Evolutionary conservation across 30 jellyfish, hydroid and myxozoan species (phyloP).

Genomic region (Sanderia malayensis): DNA sequence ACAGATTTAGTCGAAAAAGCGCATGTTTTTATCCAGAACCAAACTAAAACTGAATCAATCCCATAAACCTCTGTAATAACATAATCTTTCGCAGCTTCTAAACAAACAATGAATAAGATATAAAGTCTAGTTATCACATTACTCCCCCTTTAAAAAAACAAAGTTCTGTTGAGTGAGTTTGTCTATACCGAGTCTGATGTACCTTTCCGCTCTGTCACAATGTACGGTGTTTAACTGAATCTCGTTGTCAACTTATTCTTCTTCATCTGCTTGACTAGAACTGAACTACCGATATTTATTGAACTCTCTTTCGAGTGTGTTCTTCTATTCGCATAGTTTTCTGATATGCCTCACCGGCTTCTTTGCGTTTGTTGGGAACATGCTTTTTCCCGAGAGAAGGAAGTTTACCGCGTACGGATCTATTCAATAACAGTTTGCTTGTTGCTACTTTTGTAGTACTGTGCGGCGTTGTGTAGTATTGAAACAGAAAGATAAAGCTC

Average conservation of each 20-base stretch:
- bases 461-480: constrained; percentile 52
- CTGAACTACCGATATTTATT: constrained; percentile 6
- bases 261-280: constrained; percentile 7
- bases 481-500: constrained; percentile 42
- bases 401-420: constrained; percentile 20
- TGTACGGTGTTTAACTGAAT: constrained; percentile 8
- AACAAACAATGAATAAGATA: not conserved
- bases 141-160: not conserved
- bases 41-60: no score
- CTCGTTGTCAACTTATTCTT: constrained; percentile 1
- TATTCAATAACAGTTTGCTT: constrained; percentile 10
- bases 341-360: constrained; percentile 40
- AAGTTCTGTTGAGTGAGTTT: not conserved
- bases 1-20: no score
- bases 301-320: constrained; percentile 4
- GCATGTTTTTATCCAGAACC: no score
- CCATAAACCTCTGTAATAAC: no score
- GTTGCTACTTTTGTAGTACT: constrained; percentile 39
- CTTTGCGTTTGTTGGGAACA: constrained; percentile 17
- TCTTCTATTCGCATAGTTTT: constrained; percentile 1
- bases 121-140: not conserved
- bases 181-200: not conserved
- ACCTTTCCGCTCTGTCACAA: constrained; percentile 14
- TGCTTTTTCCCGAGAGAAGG: constrained; percentile 5
- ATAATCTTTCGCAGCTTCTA: not conserved